Evolutionary conservation across 53 echinoderm and acorn worm species (phyloP).

Genomic region (Hippasteria phrygiana): DNA sequence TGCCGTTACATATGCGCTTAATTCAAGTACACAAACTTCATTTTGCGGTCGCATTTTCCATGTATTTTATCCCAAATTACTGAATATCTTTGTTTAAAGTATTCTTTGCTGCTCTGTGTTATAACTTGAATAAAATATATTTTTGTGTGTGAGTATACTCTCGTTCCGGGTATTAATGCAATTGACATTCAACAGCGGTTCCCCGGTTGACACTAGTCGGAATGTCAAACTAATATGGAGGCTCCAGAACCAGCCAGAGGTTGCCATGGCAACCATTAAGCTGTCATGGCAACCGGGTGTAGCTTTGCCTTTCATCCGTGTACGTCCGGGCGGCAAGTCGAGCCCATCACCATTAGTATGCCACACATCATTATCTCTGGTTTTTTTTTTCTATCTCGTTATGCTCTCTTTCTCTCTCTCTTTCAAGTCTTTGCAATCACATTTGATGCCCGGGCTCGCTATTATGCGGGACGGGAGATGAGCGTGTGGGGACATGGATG

Average conservation of each 20-base stretch:
- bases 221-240: slow-evolving; percentile 56
- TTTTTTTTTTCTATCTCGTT: neutral
- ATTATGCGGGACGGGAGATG: neutral
- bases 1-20: too few species aligned
- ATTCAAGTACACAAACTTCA: too few species aligned
- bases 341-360: slow-evolving; percentile 45
- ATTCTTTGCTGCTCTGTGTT: too few species aligned
- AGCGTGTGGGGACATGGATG: neutral
- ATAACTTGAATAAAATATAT: too few species aligned
- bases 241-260: slow-evolving; percentile 9
- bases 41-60: too few species aligned
- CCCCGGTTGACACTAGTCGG: neutral
- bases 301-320: neutral
- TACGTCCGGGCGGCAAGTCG: neutral
- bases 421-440: neutral
- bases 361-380: slow-evolving; percentile 21
- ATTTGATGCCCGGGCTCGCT: neutral
- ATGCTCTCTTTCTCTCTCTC: neutral
- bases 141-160: too few species aligned
- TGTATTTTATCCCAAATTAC: too few species aligned
- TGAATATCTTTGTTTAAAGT: too few species aligned
- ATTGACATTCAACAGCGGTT: slow-evolving; percentile 10
- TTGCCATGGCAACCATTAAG: slow-evolving; percentile 49
- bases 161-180: neutral
- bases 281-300: slow-evolving; percentile 46